These are phyloP conservation scores for Phymanthus crucifer DNA, from an alignment of 92 coral and sea anemone genomes.

Conservation along the genomic window DNA sequence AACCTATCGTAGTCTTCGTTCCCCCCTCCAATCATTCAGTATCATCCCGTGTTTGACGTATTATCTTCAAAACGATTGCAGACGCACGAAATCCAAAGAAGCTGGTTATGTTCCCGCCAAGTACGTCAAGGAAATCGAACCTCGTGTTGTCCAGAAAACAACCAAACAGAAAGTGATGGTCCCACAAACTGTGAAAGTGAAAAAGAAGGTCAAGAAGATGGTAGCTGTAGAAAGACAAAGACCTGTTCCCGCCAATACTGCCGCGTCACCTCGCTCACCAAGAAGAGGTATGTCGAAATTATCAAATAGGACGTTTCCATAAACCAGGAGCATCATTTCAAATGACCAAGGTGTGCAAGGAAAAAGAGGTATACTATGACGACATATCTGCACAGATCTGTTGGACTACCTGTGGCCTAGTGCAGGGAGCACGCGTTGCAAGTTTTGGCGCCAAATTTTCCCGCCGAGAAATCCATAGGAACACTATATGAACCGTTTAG, in stretches of 20 bases:
- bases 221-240: conserved; percentile 76
- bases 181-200: conserved; percentile 76
- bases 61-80: conserved; percentile 1
- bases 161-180: conserved; percentile 82
- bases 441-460: no score
- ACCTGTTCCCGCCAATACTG: conserved; percentile 34
- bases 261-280: conserved; percentile 43
- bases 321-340: no score
- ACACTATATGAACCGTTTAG: no score
- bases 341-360: no score
- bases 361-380: no score
- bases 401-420: no score
- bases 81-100: conserved; percentile 80
- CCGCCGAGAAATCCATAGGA: no score
- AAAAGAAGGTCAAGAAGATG: conserved; percentile 83
- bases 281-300: conserved; percentile 26
- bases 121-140: conserved; percentile 88
- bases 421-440: background rate
- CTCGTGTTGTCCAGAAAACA: conserved; percentile 74
- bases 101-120: conserved; percentile 97
- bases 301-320: no score
- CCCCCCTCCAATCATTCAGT: no score
- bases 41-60: no score
- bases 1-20: background rate
- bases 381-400: no score